phyloP scores from a whole-genome alignment of 2,797 vertebrate species.

The Gymnothorax reevesii region DNA sequence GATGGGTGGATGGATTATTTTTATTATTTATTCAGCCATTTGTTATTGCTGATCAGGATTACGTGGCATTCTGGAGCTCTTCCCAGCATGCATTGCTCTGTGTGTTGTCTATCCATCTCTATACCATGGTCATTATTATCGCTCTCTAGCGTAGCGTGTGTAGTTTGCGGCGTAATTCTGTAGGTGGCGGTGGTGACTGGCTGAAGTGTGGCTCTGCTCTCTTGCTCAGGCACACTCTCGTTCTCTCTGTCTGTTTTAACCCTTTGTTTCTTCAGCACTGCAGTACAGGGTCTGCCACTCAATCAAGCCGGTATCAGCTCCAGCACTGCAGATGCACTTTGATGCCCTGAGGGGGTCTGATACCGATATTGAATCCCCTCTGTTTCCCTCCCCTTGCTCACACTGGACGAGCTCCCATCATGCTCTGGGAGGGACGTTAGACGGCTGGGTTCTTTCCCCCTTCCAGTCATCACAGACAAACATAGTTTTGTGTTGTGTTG shows the following conservation, averaged over 20 bases:
- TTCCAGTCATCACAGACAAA: not conserved
- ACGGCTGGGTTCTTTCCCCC: not conserved
- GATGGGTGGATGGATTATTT: no score
- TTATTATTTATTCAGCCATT: no score
- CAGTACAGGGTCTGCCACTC: slow-evolving; percentile 49
- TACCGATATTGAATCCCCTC: slow-evolving; percentile 36
- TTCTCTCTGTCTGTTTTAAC: not conserved
- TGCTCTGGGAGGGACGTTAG: slow-evolving; percentile 2
- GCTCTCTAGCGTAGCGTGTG: slow-evolving; percentile 45
- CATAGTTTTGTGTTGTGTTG: not conserved
- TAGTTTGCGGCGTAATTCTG: slow-evolving; percentile 58
- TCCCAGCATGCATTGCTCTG: no score
- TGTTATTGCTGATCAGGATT: no score
- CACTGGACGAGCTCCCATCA: not conserved
- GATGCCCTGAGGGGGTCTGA: slow-evolving; percentile 41
- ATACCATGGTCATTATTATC: slow-evolving; percentile 56
- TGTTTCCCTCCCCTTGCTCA: not conserved
- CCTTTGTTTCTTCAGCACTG: not conserved
- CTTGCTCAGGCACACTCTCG: no score
- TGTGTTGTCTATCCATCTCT: no score
- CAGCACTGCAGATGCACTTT: slow-evolving; percentile 47
- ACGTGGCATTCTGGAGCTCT: no score
- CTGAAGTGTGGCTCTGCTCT: slow-evolving; percentile 50
- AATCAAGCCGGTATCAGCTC: slow-evolving; percentile 57
- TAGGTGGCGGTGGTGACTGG: slow-evolving; percentile 56